Evolutionary conservation across 2,888 invertebrate genomes (phyloP), one percentile per base, ranked within the genome.

Genomic region (Acronicta alni): DNA sequence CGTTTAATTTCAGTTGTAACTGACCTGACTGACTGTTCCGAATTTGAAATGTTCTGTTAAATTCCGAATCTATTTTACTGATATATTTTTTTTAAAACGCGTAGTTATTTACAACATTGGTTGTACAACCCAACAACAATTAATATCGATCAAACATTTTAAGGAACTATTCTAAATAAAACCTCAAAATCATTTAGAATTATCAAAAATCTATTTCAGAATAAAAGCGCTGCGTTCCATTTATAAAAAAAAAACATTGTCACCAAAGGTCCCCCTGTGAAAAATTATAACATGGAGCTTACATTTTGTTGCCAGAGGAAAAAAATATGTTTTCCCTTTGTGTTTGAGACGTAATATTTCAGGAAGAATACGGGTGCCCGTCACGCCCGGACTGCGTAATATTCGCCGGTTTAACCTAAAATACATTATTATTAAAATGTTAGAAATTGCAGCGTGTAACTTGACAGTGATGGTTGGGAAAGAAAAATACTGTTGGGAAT

Each of bases 291-390:
- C 79, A 75, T 78, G 78, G 74, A 71, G 66, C 74, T 70, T 67
- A 74, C 80, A 77, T 79, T 83, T 80, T 81, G 80, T 79, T 77
- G 62, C 72, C 67, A 67, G 62, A 66, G 72, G 74, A 73, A 80
- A 83, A 81, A 85, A 83, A 85, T 81, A 79, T 79, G 77, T 82
- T 82, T 79, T 80, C 75, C 77, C 77, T 83, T 85, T 85, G 82
- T 87, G 77, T 87, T 86, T 82, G 81, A 81, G 80, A 76, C 69
- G 83, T 71, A 83, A 85, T 83, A 86, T 86, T 84, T 85, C 81
- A 77, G 63, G 41, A 35, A 65, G 64, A 63, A 67, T 79, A 67
- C 47, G 65, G 39, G 57, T 56, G 64, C 72, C 67, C 70, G 74
- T 70, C 79, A 67, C 60, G 69, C 62, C 54, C 52, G 57, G 56